phyloP scores from a whole-genome alignment of 1,140 invertebrate species.

The Propsilocerus akamusi region DNA sequence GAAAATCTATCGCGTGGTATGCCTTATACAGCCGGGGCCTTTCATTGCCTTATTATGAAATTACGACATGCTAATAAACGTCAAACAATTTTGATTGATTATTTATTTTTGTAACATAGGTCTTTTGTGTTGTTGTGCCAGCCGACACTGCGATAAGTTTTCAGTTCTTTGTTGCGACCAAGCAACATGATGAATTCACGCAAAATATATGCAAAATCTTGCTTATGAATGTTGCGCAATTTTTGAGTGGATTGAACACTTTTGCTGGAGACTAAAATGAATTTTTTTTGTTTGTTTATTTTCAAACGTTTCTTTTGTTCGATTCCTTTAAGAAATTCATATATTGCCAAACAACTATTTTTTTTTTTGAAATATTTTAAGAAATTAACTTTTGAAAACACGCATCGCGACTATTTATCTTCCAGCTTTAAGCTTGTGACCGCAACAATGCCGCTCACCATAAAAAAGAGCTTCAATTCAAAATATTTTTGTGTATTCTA shows the following conservation, averaged over 20 bases:
- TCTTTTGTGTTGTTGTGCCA: too few relatives aligned
- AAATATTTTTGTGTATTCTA: background rate
- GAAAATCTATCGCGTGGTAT: background rate
- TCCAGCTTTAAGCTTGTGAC: background rate
- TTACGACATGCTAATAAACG: constrained; percentile 1
- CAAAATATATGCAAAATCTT: background rate
- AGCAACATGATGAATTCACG: background rate
- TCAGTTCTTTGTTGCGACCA: too few relatives aligned
- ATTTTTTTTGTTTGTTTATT: constrained; percentile 1
- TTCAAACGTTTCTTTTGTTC: background rate
- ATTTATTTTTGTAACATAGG: too few relatives aligned
- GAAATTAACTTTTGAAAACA: background rate
- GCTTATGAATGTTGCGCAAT: background rate
- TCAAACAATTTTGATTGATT: constrained; percentile 2
- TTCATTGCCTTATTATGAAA: background rate
- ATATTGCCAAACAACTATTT: background rate
- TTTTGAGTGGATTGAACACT: background rate
- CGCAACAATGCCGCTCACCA: background rate
- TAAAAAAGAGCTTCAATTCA: constrained; percentile 2
- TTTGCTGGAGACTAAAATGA: background rate
- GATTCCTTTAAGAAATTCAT: background rate
- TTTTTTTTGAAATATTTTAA: background rate
- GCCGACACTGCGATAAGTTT: too few relatives aligned
- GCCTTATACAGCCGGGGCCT: background rate
- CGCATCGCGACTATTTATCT: background rate